Conservation (phyloP, 2,888 invertebrate genomes). For the Limenitis arthemis region DNA sequence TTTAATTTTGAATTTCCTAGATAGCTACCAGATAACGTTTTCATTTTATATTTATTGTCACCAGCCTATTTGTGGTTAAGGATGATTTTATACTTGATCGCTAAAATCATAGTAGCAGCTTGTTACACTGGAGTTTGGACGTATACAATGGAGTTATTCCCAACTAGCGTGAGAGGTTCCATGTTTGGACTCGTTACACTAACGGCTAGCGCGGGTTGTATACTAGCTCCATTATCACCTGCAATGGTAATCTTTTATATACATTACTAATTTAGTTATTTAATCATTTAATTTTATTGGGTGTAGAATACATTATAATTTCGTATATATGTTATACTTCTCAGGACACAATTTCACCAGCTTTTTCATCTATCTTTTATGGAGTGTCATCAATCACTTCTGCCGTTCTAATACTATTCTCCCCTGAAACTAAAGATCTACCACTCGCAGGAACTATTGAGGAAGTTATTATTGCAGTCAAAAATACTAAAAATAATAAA, state of each 20-base stretch:
- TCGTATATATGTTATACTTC: not conserved
- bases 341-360: conserved; percentile 27
- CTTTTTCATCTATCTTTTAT: conserved; percentile 51
- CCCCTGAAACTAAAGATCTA: conserved; percentile 50
- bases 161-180: conserved; percentile 74
- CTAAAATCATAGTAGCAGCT: conserved; percentile 74
- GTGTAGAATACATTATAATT: too few species aligned
- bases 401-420: conserved; percentile 39
- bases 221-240: conserved; percentile 76
- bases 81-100: conserved; percentile 63
- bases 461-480: conserved; percentile 32
- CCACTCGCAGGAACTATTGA: conserved; percentile 53
- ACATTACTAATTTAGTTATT: conserved; percentile 10
- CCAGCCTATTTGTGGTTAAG: conserved; percentile 34
- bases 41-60: not conserved
- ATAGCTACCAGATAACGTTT: too few species aligned
- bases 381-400: conserved; percentile 44
- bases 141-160: conserved; percentile 76
- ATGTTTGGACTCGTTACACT: conserved; percentile 73
- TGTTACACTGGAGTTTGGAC: conserved; percentile 75
- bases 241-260: conserved; percentile 43
- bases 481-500: not conserved
- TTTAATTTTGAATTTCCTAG: not conserved
- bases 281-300: too few species aligned
- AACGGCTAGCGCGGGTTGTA: conserved; percentile 72